Percentiles rank a stretch among this genome's conserved stretches.
Evolutionary conservation across 2,113 vertebrate species (phyloP).

Genomic region (Leucopsar rothschildi): DNA sequence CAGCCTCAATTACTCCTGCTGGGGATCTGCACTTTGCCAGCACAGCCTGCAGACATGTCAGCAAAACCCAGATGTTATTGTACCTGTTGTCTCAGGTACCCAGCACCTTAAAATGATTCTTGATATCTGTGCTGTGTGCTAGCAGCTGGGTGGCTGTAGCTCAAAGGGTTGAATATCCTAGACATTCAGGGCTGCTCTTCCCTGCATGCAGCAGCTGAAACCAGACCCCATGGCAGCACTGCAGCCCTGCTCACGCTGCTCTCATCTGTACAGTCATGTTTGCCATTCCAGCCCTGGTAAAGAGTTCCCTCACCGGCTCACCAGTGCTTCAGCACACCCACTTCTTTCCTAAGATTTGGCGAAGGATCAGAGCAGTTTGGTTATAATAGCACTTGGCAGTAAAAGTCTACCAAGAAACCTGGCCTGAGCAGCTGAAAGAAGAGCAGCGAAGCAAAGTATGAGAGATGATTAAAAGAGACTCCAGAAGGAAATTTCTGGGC

Average conservation of each 20-base stretch:
- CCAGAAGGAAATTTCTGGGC: neutral
- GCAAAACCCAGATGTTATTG: neutral
- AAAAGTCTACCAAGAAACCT: conserved; percentile 15
- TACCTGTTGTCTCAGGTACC: neutral
- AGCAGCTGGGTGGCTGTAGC: neutral
- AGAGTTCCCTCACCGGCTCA: conserved; percentile 16
- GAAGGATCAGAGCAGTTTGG: conserved; percentile 60
- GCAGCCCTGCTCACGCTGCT: neutral
- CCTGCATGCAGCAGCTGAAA: neutral
- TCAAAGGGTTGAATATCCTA: fast-evolving
- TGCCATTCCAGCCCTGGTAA: neutral
- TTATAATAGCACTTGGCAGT: conserved; percentile 60
- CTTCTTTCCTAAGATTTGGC: conserved; percentile 65
- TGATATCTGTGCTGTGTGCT: neutral
- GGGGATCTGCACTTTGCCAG: neutral
- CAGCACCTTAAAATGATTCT: neutral
- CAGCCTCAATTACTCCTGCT: neutral
- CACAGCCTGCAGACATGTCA: neutral
- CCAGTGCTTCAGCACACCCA: conserved; percentile 46
- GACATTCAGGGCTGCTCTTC: neutral
- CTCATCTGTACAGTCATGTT: neutral
- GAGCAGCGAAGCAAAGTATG: neutral
- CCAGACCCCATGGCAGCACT: fast-evolving
- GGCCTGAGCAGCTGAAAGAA: neutral
- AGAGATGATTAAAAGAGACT: neutral